A percentile compares a stretch with the other conserved stretches of the same genome.
phyloP scores from a whole-genome alignment of 2,888 invertebrate genomes.

The Disparrhopalites patrizii region DNA sequence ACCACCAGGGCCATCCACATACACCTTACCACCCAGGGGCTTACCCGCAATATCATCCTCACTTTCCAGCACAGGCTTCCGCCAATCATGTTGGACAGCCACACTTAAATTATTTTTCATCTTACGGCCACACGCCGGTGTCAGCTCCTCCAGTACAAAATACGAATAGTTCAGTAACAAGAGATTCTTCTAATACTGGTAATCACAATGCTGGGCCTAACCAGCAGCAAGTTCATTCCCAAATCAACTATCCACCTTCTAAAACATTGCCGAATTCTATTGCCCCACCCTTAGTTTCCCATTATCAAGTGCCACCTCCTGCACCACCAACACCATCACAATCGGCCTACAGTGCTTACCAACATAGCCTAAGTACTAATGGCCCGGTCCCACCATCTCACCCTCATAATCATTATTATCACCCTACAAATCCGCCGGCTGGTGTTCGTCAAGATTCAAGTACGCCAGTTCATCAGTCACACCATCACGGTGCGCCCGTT shows the following conservation, averaged over 20 bases:
- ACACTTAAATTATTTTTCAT: slow-evolving; percentile 23
- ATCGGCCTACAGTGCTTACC: slow-evolving; percentile 11
- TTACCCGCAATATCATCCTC: slow-evolving; percentile 29
- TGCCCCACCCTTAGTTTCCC: slow-evolving; percentile 4
- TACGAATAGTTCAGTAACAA: neutral
- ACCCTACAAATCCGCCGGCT: slow-evolving; percentile 33
- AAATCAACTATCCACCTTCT: slow-evolving; percentile 23
- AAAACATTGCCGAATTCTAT: slow-evolving; percentile 5
- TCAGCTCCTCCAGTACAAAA: slow-evolving; percentile 19
- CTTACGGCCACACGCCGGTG: slow-evolving; percentile 19
- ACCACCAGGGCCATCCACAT: slow-evolving; percentile 26
- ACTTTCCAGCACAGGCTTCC: slow-evolving; percentile 23
- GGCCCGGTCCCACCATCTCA: slow-evolving; percentile 50
- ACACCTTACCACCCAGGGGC: slow-evolving; percentile 29
- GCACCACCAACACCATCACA: slow-evolving; percentile 9
- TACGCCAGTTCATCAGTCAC: slow-evolving; percentile 17
- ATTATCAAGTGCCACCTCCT: slow-evolving; percentile 1
- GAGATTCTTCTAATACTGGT: slow-evolving; percentile 21
- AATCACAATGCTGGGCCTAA: slow-evolving; percentile 25
- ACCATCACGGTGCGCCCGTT: slow-evolving; percentile 3
- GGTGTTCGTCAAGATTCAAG: slow-evolving; percentile 10
- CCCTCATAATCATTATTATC: slow-evolving; percentile 40
- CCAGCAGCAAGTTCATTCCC: slow-evolving; percentile 44
- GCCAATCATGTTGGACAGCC: slow-evolving; percentile 20
- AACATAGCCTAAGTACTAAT: slow-evolving; percentile 5